Conservation (phyloP, 2,113 vertebrate genomes). For the Nannospalax galili region DNA sequence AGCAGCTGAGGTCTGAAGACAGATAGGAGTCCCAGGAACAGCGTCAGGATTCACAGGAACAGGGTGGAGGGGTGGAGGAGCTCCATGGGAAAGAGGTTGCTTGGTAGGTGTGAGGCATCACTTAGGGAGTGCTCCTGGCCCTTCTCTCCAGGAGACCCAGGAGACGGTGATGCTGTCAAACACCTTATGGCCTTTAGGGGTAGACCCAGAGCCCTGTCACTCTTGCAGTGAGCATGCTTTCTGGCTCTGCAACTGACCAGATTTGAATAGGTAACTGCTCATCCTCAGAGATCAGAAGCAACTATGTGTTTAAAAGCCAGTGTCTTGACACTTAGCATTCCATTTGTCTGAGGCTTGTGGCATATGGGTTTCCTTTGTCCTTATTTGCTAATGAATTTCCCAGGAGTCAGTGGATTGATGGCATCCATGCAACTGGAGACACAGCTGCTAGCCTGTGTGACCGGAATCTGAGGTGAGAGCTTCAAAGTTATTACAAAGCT, state of each 20-base stretch:
- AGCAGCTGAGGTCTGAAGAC: not conserved
- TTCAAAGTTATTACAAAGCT: not conserved
- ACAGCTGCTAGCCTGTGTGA: slow-evolving; percentile 30
- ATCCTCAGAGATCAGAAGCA: slow-evolving; percentile 56
- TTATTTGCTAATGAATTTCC: slow-evolving; percentile 67
- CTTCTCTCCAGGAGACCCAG: not conserved
- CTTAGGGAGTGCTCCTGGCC: not conserved
- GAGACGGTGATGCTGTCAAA: not conserved
- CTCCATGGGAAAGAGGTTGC: not conserved
- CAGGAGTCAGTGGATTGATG: not conserved
- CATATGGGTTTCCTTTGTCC: slow-evolving; percentile 69
- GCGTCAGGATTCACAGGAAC: not conserved
- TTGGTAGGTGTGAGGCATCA: not conserved
- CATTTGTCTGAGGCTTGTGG: slow-evolving; percentile 63
- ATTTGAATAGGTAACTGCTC: slow-evolving; percentile 68
- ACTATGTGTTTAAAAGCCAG: slow-evolving; percentile 54
- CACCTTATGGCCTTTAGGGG: not conserved
- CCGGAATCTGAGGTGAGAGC: not conserved
- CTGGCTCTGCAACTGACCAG: slow-evolving; percentile 13
- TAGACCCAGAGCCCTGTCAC: not conserved
- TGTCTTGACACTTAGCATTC: slow-evolving; percentile 9
- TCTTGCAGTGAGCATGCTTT: not conserved
- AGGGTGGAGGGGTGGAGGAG: too few relatives aligned
- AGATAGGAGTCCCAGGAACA: not conserved
- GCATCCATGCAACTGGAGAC: not conserved